Conservation (phyloP, 2,797 vertebrate species). For the Erpetoichthys calabaricus region DNA sequence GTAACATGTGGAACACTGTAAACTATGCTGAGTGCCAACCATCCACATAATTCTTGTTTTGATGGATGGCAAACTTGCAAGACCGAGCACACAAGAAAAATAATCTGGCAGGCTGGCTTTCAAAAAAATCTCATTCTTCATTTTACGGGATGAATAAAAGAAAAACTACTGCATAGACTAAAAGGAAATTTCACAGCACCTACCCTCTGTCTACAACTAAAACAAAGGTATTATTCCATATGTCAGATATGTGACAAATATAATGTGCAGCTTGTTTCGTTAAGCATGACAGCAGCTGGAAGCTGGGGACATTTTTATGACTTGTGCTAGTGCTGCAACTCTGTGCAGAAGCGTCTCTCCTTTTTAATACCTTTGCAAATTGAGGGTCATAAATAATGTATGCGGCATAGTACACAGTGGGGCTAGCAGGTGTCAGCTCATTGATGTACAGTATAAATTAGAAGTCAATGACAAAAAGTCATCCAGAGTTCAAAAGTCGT, state of each 20-base stretch:
- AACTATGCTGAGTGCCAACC: constrained; percentile 11
- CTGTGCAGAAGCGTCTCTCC: no score
- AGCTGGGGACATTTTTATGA: no score
- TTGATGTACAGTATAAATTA: no score
- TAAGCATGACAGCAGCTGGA: no score
- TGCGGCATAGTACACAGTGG: no score
- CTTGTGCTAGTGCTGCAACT: no score
- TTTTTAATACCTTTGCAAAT: no score
- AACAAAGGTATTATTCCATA: neutral
- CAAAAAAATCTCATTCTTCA: constrained; percentile 16
- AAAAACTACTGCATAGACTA: constrained; percentile 18
- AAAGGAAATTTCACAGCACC: constrained; percentile 24
- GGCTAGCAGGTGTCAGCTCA: no score
- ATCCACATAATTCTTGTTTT: constrained; percentile 20
- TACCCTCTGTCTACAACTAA: neutral
- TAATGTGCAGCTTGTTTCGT: neutral
- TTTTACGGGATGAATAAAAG: constrained; percentile 15
- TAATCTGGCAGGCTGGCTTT: constrained; percentile 11
- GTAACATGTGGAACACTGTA: constrained; percentile 17
- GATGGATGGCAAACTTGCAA: constrained; percentile 20
- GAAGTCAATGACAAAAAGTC: constrained; percentile 1
- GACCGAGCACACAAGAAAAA: constrained; percentile 16
- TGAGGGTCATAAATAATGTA: no score
- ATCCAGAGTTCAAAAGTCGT: neutral
- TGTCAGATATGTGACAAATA: constrained; percentile 3